Conservation (phyloP, 2,797 vertebrate genomes). For the Falco biarmicus region DNA sequence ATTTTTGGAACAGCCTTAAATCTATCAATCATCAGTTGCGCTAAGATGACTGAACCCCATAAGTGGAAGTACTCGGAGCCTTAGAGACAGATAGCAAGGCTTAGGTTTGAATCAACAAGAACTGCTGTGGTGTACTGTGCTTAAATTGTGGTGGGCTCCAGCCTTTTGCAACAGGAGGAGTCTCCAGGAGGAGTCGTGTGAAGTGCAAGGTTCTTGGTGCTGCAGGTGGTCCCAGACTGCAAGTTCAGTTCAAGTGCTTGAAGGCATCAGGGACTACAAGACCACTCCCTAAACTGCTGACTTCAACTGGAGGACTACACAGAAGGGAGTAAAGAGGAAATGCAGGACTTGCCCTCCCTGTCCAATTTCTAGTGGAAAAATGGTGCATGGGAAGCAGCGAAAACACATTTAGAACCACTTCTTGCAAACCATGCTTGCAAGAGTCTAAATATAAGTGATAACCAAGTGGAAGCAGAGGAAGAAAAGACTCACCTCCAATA, state of each 20-base stretch:
- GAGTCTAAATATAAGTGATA: background rate
- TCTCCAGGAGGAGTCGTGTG: background rate
- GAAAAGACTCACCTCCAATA: slow-evolving; percentile 80
- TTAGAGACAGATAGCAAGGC: background rate
- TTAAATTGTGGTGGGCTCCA: background rate
- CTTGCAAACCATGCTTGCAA: background rate
- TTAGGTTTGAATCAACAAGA: background rate
- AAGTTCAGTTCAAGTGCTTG: background rate
- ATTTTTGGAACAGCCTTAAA: background rate
- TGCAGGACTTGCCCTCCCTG: background rate
- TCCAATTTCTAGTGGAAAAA: background rate
- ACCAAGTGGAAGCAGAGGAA: background rate
- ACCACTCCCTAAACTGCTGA: background rate
- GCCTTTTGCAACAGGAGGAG: background rate
- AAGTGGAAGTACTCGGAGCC: background rate
- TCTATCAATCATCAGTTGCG: background rate
- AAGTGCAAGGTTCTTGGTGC: background rate
- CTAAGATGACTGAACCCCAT: background rate
- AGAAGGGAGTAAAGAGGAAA: background rate
- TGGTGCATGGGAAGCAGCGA: rapidly evolving
- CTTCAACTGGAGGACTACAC: background rate
- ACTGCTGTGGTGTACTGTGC: background rate
- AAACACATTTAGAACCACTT: background rate
- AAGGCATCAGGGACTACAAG: background rate
- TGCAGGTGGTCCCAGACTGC: background rate